These are phyloP conservation scores for Drosophila pseudotalamancana DNA, from an alignment of 2,888 invertebrate species.

Conservation along the genomic window DNA sequence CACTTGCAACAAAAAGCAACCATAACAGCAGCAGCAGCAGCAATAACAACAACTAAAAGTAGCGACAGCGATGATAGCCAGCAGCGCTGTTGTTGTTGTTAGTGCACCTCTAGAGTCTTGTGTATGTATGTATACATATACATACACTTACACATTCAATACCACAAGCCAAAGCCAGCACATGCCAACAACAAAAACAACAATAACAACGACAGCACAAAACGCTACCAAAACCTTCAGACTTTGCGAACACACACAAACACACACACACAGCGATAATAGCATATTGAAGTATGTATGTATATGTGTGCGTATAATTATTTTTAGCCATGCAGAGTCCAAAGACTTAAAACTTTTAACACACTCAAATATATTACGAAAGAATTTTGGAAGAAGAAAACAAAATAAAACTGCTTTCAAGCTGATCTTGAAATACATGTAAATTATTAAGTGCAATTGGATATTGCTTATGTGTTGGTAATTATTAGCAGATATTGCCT, in stretches of 20 bases:
- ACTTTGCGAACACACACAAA: conserved; percentile 45
- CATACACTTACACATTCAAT: conserved; percentile 13
- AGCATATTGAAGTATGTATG: conserved; percentile 8
- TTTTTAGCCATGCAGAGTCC: conserved; percentile 53
- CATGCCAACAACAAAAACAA: conserved; percentile 36
- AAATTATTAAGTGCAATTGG: conserved; percentile 18
- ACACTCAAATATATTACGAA: conserved; percentile 14
- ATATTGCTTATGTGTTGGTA: conserved; percentile 6
- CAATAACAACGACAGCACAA: conserved; percentile 26
- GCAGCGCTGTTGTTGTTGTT: conserved; percentile 34
- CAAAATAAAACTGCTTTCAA: background rate
- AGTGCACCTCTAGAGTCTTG: conserved; percentile 46
- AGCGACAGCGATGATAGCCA: conserved; percentile 47
- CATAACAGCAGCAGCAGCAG: conserved; percentile 40
- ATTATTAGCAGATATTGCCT: conserved; percentile 27
- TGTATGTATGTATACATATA: conserved; percentile 11
- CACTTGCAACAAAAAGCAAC: conserved; percentile 79
- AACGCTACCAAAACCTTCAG: conserved; percentile 68
- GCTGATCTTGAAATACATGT: conserved; percentile 23
- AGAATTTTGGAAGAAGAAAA: background rate
- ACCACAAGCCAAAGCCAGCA: conserved; percentile 30
- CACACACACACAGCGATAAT: conserved; percentile 15
- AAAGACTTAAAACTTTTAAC: conserved; percentile 40
- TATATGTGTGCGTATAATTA: conserved; percentile 36
- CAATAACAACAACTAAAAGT: conserved; percentile 26